These are phyloP conservation scores for Puma concolor DNA, from an alignment of 2,113 vertebrate species.

Conservation along the genomic window DNA sequence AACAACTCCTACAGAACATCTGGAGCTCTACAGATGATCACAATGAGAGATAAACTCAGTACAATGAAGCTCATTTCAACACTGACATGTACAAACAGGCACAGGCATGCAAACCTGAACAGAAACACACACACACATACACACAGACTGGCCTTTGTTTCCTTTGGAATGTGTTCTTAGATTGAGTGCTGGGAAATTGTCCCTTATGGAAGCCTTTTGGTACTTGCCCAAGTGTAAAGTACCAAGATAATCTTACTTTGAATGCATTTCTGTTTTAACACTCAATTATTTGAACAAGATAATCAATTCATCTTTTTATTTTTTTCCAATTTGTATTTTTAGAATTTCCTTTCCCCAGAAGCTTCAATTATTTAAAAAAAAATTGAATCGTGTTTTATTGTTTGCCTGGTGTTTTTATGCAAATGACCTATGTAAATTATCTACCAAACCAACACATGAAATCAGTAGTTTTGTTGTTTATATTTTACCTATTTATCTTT, in stretches of 20 bases:
- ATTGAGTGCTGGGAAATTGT: not conserved
- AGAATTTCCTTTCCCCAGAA: conserved; percentile 20
- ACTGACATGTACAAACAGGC: not conserved
- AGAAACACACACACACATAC: not conserved
- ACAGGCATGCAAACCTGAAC: not conserved
- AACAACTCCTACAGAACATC: not conserved
- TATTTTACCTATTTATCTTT: not conserved
- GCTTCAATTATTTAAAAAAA: conserved; percentile 22
- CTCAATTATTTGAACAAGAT: conserved; percentile 42
- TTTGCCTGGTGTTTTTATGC: not conserved
- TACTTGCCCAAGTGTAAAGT: conserved; percentile 1
- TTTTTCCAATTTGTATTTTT: not conserved
- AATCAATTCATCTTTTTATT: conserved; percentile 14
- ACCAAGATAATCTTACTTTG: conserved; percentile 29
- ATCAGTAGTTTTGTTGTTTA: not conserved
- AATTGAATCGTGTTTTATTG: not conserved
- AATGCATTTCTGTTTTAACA: conserved; percentile 36
- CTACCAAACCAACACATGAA: not conserved
- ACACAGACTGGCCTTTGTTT: conserved; percentile 40
- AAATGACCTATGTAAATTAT: not conserved
- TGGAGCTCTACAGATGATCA: not conserved
- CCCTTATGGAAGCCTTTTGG: not conserved
- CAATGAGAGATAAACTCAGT: not conserved
- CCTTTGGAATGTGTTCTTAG: conserved; percentile 44
- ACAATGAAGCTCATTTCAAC: not conserved